Base-by-base conservation (phyloP, 2,888 invertebrate species). In the Cerceris rybyensis region DNA sequence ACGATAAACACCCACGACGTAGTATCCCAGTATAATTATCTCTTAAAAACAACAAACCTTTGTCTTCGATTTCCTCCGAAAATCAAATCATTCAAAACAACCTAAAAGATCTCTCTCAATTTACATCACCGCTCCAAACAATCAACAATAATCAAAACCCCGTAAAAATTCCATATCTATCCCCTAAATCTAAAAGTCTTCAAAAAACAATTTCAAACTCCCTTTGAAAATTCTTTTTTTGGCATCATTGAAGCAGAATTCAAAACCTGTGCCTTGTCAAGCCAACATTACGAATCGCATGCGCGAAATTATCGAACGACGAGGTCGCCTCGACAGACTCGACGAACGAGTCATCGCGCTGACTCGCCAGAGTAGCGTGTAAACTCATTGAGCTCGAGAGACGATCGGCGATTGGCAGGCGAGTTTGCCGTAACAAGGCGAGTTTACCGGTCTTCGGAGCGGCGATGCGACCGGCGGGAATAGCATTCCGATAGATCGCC, bases 281-380 rank as follows among this genome's bases (percentile, higher is more conserved):
- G 79, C 64, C 67, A 58, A 46, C 6, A 17, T 9, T 14, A 85
- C 81, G 9, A 0, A 6, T 59, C 88, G 88, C 89, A 85, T 77
- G 86, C 88, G 88, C 82, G 75, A 68, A 60, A 83, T 85, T 89
- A 89, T 89, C 87, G 89, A 89, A 84, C 73, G 46, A 7, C 43
- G 46, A 28, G 39, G 14, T 16, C n/a, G n/a, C 8, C 11, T 46
- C 50, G 54, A 13, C 57, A 41, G 70, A 11, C 46, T 70, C 59
- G 63, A 2, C 58, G n/a, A 41, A 7, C 59, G 46, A 57, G 67
- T 55, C 67, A 46, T 55, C 67, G 63, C 50, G 50, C 17, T 54
- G 49, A 49, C 43, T 14, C 55, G 41, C 49, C 49, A 16, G 57
- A 42, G 65, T 55, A 77, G 8, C 70, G 71, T 28, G 28, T 55